These are phyloP conservation scores for Anthopleura xanthogrammica DNA, from an alignment of 92 coral and sea anemone species.

Conservation along the genomic window DNA sequence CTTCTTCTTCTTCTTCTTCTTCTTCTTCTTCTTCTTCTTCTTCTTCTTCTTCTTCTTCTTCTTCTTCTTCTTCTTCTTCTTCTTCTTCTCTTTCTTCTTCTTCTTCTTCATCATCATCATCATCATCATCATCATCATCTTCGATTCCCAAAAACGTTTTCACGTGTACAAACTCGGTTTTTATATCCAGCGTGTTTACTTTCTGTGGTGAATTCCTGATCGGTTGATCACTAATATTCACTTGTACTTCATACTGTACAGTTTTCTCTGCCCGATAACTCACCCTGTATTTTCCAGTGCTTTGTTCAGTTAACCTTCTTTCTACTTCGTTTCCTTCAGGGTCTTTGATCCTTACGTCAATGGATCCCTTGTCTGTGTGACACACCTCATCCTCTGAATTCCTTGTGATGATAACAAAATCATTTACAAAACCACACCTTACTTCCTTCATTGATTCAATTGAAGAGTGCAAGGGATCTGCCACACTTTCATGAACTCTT, in stretches of 20 bases:
- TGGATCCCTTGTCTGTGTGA: constrained; percentile 7
- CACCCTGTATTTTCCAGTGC: constrained; percentile 12
- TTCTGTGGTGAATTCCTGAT: constrained; percentile 21
- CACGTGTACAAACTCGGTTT: constrained; percentile 8
- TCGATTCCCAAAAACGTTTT: background rate
- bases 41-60: too few species aligned
- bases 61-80: too few species aligned
- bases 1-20: too few species aligned
- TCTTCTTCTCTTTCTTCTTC: too few species aligned
- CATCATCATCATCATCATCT: too few species aligned
- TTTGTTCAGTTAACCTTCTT: background rate
- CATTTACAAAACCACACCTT: constrained; percentile 19
- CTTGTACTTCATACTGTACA: constrained; percentile 9
- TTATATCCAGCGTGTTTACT: background rate
- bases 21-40: too few species aligned
- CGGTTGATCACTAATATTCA: constrained; percentile 6
- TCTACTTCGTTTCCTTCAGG: constrained; percentile 16
- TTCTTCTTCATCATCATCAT: too few species aligned
- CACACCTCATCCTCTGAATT: constrained; percentile 6
- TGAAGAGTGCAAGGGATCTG: constrained; percentile 17
- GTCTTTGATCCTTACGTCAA: constrained; percentile 13
- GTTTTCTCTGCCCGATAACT: constrained; percentile 10
- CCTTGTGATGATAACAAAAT: constrained; percentile 19
- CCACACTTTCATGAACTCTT: background rate
- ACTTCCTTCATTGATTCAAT: constrained; percentile 23